Evolutionary conservation across 2,888 invertebrate genomes (phyloP), one percentile per base, ranked within the genome.

Genomic region (Cantharis nigra): DNA sequence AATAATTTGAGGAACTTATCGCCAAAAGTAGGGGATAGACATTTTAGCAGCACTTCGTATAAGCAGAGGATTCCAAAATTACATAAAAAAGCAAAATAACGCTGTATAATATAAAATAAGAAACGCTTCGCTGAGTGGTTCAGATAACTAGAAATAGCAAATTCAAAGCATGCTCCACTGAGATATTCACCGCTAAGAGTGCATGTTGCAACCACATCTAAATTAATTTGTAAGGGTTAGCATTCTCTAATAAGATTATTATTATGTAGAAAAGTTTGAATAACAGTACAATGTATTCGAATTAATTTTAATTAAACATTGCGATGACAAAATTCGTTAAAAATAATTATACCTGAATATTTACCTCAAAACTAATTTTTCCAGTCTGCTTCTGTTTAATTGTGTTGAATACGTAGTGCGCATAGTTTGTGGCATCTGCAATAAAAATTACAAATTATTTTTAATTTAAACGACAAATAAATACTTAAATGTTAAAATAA

Each of bases 341-440:
- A 49, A 7, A 49, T 10, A 30, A 30, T 30, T 33, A 49, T 49
- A 49, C n/a, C 9, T 49, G 2, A n/a, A 49, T 49, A 74, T 91
- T 92, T 86, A 97, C 97, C 93, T 97, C 97, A 85, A 97, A 97
- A 87, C 94, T 96, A 83, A 97, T 94, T 86, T 95, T 95, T 70
- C 95, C 96, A 33, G 91, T 92, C 83, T 94, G 92, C 85, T 95
- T 94, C 85, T 95, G 94, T 85, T 95, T 95, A 88, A 97, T 95
- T 1, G 97, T 96, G 89, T 96, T 96, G 92, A 97, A 97, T 74
- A 97, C 97, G 87, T 94, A 95, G 87, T 97, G 96, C 14, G 97
- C 97, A 88, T 97, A 97, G 85, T 95, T 94, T 72, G 94, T 93
- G 62, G 97, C 95, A 89, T 97, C 97, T 96, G 92, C 63, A 91